Base-by-base conservation (phyloP, 2,797 vertebrate genomes). In the Rhadinocentrus ornatus region DNA sequence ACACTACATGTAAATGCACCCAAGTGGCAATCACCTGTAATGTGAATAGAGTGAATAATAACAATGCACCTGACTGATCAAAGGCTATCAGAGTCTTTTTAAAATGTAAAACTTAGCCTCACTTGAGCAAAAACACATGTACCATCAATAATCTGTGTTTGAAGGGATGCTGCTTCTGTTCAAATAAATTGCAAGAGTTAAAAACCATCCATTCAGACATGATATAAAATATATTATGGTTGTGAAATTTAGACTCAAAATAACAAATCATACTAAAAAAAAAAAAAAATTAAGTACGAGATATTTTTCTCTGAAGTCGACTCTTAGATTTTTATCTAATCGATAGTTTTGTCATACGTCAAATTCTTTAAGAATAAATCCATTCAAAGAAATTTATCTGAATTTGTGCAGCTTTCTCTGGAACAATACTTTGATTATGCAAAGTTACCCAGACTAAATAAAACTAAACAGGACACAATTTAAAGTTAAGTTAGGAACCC, bases 1-100 rank as follows among this genome's bases (percentile, higher is more conserved):
- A 60, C 54, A 65, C 50, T 4, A 18, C 31, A 88, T 90, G 87
- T 67, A 88, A 90, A 91, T 89, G 70, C 13, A 0, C n/a, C 26
- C 12, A 57, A 85, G 77, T 73, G 87, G 78, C 57, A 18, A 35
- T 80, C 76, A 76, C 73, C 79, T 81, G 52, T 39, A 0, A 9
- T 70, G 37, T 86, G 73, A 76, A 71, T 55, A 27, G 10, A 16
- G 13, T 81, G 68, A 87, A 75, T 69, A 44, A n/a, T 2, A 52
- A 80, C 74, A 75, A 84, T 75, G 60, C 50, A 69, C 37, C 68
- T 69, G 62, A 70, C 41, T 75, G 78, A 65, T 81, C 39, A 62
- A 24, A 39, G 59, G 15, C 48, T 0, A 62, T 73, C 62, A 68
- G 41, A 2, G 12, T 44, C 11, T 39, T 73, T 88, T 88, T 79